Base-by-base conservation (phyloP, 2,888 invertebrate species). In the Odontothrips loti region DNA sequence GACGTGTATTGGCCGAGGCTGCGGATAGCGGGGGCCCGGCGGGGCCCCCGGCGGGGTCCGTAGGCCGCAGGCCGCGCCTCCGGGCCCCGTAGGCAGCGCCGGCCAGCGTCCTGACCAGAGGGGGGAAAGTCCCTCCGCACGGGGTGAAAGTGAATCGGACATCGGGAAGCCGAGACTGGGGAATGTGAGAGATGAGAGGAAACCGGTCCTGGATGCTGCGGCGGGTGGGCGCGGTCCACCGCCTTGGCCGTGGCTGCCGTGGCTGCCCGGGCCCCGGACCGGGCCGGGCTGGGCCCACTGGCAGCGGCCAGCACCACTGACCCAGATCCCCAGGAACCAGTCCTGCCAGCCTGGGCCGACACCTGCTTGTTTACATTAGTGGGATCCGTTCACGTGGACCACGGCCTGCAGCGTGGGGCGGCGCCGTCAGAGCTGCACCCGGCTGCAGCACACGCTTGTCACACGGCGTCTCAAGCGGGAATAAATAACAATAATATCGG, bases 121-220 rank as follows among this genome's bases (percentile, higher is more conserved):
- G 68, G 68, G 68, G 68, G 68, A 68, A 68, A 68, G 58, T 58
- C 58, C 17, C 58, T 58, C 58, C n/a, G n/a, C 17, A n/a, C n/a
- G 68, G 68, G 68, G 68, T 75, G 68, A 75, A 75, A 75, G 68
- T 75, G 68, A 75, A 75, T 75, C 68, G 68, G 68, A 75, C 68
- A 75, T 75, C 68, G 68, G 68, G 68, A 75, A 12, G 68, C n/a
- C 68, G 23, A 27, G 68, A 75, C n/a, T 27, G 68, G 27, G 68
- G 68, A 75, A 75, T 75, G 68, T 75, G 68, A 75, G 68, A 75
- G 68, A 75, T 23, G 68, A 75, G 68, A 75, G 68, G 68, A 75
- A 75, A 75, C 68, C 68, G 68, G 68, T 75, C 68, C 68, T 75
- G 68, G 68, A 27, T 23, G 68, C 68, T 75, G 58, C 58, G 58